Conservation (phyloP, 2,888 invertebrate genomes). For the Allacma fusca region DNA sequence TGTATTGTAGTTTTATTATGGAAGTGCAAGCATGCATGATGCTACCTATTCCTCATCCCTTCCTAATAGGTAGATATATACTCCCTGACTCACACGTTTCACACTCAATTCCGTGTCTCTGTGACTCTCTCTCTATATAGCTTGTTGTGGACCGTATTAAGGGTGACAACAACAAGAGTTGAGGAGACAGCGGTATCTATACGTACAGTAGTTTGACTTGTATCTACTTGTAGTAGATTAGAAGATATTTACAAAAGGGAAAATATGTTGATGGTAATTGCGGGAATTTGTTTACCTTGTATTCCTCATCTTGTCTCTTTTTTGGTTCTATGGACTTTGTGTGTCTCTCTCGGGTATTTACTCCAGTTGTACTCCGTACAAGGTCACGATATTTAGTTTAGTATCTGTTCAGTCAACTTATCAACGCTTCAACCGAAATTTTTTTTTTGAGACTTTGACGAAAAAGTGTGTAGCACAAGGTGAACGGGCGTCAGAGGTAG, state of each 20-base stretch:
- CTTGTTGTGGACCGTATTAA: no score
- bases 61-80: no score
- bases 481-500: no score
- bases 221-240: not conserved
- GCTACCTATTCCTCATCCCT: not conserved
- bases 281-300: conserved; percentile 39
- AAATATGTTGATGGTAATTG: not conserved
- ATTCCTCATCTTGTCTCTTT: conserved; percentile 39
- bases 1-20: conserved; percentile 27
- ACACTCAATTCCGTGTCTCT: not conserved
- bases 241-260: not conserved
- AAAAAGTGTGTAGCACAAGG: not conserved
- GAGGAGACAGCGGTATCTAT: no score
- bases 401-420: conserved; percentile 12
- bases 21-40: conserved; percentile 39
- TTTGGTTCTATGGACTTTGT: conserved; percentile 2
- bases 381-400: conserved; percentile 19
- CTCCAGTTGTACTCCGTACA: not conserved
- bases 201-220: no score
- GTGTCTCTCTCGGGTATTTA: conserved; percentile 12
- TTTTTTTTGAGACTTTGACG: not conserved
- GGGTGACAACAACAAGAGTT: no score
- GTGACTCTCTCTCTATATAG: no score
- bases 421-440: not conserved
- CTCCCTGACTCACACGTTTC: not conserved